Evolutionary conservation across 1,140 invertebrate genomes (phyloP).

Genomic region (Bemisia tabaci): DNA sequence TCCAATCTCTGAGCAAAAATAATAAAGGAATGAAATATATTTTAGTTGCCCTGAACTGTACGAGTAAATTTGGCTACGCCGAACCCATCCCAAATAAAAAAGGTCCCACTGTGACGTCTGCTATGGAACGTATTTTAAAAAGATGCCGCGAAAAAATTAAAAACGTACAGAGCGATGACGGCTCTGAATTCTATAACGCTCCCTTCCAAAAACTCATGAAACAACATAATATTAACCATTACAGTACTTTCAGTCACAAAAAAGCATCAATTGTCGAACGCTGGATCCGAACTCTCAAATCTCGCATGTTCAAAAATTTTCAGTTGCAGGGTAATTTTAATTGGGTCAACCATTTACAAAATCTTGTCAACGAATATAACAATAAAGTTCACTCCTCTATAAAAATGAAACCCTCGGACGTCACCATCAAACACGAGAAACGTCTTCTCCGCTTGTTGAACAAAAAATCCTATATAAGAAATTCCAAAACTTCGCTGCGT

Average conservation of each 20-base stretch:
- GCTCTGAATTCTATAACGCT: constrained; percentile 26
- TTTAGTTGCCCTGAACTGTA: constrained; percentile 33
- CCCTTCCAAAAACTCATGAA: constrained; percentile 25
- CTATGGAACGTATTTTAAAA: constrained; percentile 19
- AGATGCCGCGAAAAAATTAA: constrained; percentile 3
- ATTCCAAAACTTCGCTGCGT: neutral
- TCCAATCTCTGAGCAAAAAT: constrained; percentile 23
- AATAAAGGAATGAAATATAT: constrained; percentile 33
- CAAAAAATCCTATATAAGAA: neutral
- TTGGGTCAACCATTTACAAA: constrained; percentile 28
- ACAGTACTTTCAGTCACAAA: constrained; percentile 25
- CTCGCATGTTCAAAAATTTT: constrained; percentile 31
- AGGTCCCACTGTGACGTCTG: constrained; percentile 23
- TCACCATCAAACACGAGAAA: neutral
- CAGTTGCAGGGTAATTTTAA: constrained; percentile 29
- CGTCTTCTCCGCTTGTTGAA: neutral
- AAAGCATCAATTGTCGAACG: constrained; percentile 32
- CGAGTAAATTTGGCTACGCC: constrained; percentile 34
- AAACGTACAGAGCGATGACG: constrained; percentile 14
- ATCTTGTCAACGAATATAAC: constrained; percentile 32
- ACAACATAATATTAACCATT: constrained; percentile 25
- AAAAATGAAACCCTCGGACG: constrained; percentile 25
- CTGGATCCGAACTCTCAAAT: constrained; percentile 32
- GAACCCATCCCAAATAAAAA: constrained; percentile 34
- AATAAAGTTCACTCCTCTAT: constrained; percentile 32